Conservation (phyloP, 2,888 invertebrate species). For the Frankliniella intonsa region DNA sequence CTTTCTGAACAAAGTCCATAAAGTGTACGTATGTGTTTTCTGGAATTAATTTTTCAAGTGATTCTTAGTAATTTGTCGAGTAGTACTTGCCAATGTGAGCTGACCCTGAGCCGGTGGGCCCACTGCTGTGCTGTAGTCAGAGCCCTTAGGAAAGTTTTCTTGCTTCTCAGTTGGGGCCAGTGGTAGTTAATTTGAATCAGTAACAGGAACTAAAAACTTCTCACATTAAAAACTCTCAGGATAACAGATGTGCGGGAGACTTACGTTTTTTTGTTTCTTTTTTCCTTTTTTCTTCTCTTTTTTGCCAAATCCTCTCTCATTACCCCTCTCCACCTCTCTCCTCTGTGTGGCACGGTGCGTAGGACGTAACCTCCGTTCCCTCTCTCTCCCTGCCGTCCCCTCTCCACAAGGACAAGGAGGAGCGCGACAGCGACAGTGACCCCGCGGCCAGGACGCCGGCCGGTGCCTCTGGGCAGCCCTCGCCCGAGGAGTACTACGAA, state of each 20-base stretch:
- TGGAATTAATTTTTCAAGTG: too few species aligned
- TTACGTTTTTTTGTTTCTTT: slow-evolving; percentile 23
- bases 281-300: slow-evolving; percentile 21
- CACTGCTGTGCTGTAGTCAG: too few species aligned
- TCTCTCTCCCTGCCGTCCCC: slow-evolving; percentile 11
- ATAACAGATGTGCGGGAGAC: slow-evolving; percentile 2
- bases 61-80: too few species aligned
- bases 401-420: slow-evolving; percentile 5
- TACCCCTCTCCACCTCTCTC: background rate
- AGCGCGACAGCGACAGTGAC: slow-evolving; percentile 14
- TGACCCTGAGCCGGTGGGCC: too few species aligned
- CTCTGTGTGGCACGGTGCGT: background rate
- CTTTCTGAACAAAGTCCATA: too few species aligned
- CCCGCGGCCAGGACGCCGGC: background rate
- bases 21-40: too few species aligned
- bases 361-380: background rate
- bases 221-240: too few species aligned
- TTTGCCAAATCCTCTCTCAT: slow-evolving; percentile 11
- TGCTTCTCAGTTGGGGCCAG: too few species aligned
- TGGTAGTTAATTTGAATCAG: too few species aligned
- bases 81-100: too few species aligned
- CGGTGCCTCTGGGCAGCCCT: background rate
- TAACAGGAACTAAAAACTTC: too few species aligned
- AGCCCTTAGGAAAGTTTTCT: too few species aligned
- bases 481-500: background rate